Evolutionary conservation across 2,797 vertebrate genomes (phyloP).

Genomic region (Lophius americanus): DNA sequence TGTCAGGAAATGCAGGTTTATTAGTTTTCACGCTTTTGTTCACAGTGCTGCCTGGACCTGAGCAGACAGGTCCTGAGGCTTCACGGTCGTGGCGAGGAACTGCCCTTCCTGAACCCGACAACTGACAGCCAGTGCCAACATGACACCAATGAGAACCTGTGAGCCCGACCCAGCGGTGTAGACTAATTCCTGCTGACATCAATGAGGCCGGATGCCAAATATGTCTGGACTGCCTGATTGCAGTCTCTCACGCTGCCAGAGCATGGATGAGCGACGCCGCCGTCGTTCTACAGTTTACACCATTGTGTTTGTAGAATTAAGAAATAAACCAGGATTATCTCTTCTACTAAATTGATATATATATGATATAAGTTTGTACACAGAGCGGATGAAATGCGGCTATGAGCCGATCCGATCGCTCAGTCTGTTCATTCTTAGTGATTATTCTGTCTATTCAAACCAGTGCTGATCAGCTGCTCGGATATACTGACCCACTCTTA

Average conservation of each 20-base stretch:
- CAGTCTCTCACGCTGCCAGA: conserved; percentile 60
- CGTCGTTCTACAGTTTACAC: conserved; percentile 62
- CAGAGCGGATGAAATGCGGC: conserved; percentile 35
- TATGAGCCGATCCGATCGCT: conserved; percentile 20
- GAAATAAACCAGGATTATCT: conserved; percentile 55
- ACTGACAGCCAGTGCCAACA: conserved; percentile 73
- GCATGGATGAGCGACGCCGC: conserved; percentile 47
- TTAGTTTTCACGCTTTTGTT: not conserved
- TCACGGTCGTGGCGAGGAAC: conserved; percentile 82
- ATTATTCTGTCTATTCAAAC: conserved; percentile 38
- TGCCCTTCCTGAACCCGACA: conserved; percentile 85
- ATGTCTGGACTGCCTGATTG: conserved; percentile 64
- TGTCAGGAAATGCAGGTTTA: not conserved
- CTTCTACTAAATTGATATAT: conserved; percentile 40
- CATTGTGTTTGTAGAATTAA: conserved; percentile 66
- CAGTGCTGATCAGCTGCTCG: conserved; percentile 34
- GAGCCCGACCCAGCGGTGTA: conserved; percentile 42
- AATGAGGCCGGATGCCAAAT: conserved; percentile 16
- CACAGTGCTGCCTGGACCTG: conserved; percentile 91
- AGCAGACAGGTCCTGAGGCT: conserved; percentile 84
- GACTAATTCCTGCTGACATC: conserved; percentile 13
- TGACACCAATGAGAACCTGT: conserved; percentile 83
- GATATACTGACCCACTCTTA: conserved; percentile 14
- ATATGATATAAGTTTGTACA: conserved; percentile 37
- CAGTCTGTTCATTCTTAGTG: conserved; percentile 45